Evolutionary conservation across 92 coral and sea anemone genomes (phyloP).

Genomic region (Porites rus): DNA sequence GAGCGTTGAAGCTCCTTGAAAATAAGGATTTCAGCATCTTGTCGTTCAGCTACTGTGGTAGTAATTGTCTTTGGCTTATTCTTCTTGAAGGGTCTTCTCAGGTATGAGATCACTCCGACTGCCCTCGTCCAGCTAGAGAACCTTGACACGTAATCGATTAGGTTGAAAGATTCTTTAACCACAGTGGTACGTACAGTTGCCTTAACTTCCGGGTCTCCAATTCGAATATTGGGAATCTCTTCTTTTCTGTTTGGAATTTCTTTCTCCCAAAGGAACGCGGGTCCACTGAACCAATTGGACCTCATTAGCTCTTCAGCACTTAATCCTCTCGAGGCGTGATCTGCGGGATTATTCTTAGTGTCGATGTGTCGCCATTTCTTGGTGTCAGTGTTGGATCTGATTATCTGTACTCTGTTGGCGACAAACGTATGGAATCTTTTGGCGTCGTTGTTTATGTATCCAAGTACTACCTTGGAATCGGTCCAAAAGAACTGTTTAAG

Average conservation of each 20-base stretch:
- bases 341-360: constrained; percentile 30
- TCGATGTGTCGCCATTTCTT: constrained; percentile 42
- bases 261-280: constrained; percentile 35
- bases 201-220: constrained; percentile 35
- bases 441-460: too few relatives aligned
- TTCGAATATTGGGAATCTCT: constrained; percentile 13
- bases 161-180: constrained; percentile 15
- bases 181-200: constrained; percentile 18
- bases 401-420: too few relatives aligned
- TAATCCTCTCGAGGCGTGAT: constrained; percentile 27
- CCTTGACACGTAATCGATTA: constrained; percentile 20
- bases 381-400: neutral
- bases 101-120: constrained; percentile 35
- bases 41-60: too few relatives aligned
- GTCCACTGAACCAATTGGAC: constrained; percentile 42
- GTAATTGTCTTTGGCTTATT: too few relatives aligned
- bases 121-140: constrained; percentile 25
- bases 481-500: constrained; percentile 25
- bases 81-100: neutral
- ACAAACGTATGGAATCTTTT: too few relatives aligned
- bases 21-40: too few relatives aligned
- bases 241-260: neutral
- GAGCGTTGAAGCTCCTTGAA: too few relatives aligned
- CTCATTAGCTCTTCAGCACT: constrained; percentile 22
- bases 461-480: neutral